Evolutionary conservation across 1,140 invertebrate species (phyloP).

Genomic region (Anoplophora glabripennis): DNA sequence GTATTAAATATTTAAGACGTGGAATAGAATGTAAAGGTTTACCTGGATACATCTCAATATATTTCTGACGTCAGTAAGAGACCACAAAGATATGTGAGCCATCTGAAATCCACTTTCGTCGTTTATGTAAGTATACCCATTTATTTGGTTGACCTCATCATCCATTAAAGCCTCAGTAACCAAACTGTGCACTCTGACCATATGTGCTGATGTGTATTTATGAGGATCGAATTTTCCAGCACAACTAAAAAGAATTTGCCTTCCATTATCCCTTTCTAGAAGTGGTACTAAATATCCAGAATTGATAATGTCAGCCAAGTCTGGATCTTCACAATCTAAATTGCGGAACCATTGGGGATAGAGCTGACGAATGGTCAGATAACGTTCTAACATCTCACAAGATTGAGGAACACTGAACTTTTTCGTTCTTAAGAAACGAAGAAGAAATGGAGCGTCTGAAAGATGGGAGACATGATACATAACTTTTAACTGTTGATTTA

Average conservation of each 20-base stretch:
- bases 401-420: constrained; percentile 83
- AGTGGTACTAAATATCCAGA: constrained; percentile 79
- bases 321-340: constrained; percentile 66
- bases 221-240: constrained; percentile 73
- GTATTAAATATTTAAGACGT: too few species aligned
- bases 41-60: constrained; percentile 77
- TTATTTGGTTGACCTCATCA: constrained; percentile 75
- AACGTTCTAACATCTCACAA: constrained; percentile 80
- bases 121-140: constrained; percentile 77
- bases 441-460: constrained; percentile 70
- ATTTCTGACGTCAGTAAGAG: constrained; percentile 72
- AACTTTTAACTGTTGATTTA: too few species aligned
- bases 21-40: too few species aligned
- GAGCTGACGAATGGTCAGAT: constrained; percentile 75
- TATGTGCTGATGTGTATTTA: constrained; percentile 69
- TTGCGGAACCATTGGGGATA: constrained; percentile 82
- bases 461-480: too few species aligned
- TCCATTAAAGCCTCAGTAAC: constrained; percentile 75
- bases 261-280: constrained; percentile 69
- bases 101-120: constrained; percentile 80
- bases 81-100: constrained; percentile 78
- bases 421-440: constrained; percentile 80
- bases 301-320: constrained; percentile 73
- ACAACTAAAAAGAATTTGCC: constrained; percentile 71
- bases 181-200: constrained; percentile 73